Percentiles rank a stretch among this genome's conserved stretches.
Conservation (phyloP, 2,113 vertebrate genomes). For the Hoplias malabaricus region DNA sequence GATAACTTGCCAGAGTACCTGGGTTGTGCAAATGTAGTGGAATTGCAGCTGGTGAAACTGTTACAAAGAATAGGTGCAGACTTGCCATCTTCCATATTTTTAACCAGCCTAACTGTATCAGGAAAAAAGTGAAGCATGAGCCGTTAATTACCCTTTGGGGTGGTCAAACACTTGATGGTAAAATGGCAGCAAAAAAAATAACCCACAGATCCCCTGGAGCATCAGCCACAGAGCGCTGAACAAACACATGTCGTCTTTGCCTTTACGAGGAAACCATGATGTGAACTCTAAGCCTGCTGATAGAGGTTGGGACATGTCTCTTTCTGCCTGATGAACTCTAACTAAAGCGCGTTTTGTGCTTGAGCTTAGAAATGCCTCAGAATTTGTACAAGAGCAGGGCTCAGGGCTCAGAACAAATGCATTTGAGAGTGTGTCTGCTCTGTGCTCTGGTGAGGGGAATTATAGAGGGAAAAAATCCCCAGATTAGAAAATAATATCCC, state of each 20-base stretch:
- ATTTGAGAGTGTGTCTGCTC: not conserved
- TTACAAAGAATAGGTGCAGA: conserved; percentile 37
- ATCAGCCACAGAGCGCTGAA: conserved; percentile 24
- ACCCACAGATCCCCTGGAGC: conserved; percentile 15
- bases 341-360: not conserved
- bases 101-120: conserved; percentile 50
- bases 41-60: conserved; percentile 52
- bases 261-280: not conserved
- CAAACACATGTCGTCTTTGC: conserved; percentile 13
- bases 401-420: not conserved
- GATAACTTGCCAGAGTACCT: conserved; percentile 57
- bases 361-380: not conserved
- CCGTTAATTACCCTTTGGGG: conserved; percentile 37
- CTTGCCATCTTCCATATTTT: conserved; percentile 45
- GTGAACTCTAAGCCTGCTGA: not conserved
- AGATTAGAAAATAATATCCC: not conserved
- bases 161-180: conserved; percentile 47
- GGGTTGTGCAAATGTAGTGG: conserved; percentile 64
- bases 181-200: conserved; percentile 47
- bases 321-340: conserved; percentile 3
- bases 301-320: not conserved
- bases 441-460: not conserved
- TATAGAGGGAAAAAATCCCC: not conserved
- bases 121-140: conserved; percentile 32
- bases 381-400: not conserved